phyloP scores from a whole-genome alignment of 2,113 vertebrate genomes.

The Gallinago undulata region DNA sequence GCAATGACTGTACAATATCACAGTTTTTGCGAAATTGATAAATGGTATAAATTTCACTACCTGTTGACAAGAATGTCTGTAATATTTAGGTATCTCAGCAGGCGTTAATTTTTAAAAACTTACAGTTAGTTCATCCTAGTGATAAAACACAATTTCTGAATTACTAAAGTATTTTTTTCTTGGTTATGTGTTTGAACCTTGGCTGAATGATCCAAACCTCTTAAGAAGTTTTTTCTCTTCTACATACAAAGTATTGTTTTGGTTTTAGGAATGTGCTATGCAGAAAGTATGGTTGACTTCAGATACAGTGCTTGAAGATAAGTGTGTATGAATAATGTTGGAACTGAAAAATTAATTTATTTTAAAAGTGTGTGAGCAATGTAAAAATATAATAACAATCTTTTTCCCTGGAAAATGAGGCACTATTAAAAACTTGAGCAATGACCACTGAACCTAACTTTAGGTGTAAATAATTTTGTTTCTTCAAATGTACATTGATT shows the following conservation, averaged over 20 bases:
- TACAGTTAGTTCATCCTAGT: fast-evolving
- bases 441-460: neutral
- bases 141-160: no score
- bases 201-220: neutral
- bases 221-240: neutral
- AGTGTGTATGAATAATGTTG: neutral
- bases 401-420: neutral
- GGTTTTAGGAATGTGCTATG: neutral
- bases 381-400: neutral
- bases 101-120: neutral
- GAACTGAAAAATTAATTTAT: neutral
- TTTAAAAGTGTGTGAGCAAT: neutral
- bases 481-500: neutral
- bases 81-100: neutral
- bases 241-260: neutral
- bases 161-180: neutral
- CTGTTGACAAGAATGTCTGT: neutral
- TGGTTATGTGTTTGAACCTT: neutral
- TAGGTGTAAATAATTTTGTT: neutral
- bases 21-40: neutral
- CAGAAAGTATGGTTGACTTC: neutral
- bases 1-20: neutral
- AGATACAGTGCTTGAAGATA: neutral
- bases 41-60: neutral
- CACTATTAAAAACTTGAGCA: neutral